phyloP scores from a whole-genome alignment of 37 sponge, comb jelly and placozoan genomes.

The Ephydatia muelleri region DNA sequence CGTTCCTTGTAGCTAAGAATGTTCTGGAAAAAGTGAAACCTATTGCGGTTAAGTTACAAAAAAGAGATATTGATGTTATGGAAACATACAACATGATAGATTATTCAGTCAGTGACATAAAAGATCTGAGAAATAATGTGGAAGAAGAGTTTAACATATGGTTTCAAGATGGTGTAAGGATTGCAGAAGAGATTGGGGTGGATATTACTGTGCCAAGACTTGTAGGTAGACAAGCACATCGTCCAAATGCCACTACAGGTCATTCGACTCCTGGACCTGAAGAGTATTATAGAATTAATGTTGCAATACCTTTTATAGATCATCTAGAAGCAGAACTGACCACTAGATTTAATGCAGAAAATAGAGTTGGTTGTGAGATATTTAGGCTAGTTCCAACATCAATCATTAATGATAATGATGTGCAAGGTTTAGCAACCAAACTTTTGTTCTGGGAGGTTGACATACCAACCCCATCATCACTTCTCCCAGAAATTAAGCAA shows the following conservation, averaged over 20 bases:
- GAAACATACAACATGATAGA: constrained; percentile 34
- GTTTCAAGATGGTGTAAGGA: constrained; percentile 27
- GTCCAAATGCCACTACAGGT: constrained; percentile 12
- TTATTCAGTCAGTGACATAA: not conserved
- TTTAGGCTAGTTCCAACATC: too few species aligned
- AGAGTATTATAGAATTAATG: too few species aligned
- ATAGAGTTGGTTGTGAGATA: too few species aligned
- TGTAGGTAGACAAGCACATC: constrained; percentile 7
- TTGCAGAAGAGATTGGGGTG: constrained; percentile 32
- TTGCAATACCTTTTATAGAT: too few species aligned
- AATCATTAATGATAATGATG: too few species aligned
- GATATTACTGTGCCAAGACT: constrained; percentile 33
- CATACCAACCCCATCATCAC: too few species aligned
- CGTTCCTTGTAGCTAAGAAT: constrained; percentile 36
- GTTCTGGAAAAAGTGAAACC: constrained; percentile 28
- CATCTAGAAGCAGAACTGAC: too few species aligned
- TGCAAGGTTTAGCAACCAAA: too few species aligned
- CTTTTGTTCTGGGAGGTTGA: too few species aligned
- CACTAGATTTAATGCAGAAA: too few species aligned
- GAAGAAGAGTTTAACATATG: constrained; percentile 19
- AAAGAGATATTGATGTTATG: constrained; percentile 30
- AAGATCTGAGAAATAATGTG: not conserved
- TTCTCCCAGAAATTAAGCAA: too few species aligned
- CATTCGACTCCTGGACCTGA: too few species aligned
- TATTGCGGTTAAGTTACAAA: constrained; percentile 31